Conservation (phyloP, 2,797 vertebrate genomes). For the Notolepis coatsorum region DNA sequence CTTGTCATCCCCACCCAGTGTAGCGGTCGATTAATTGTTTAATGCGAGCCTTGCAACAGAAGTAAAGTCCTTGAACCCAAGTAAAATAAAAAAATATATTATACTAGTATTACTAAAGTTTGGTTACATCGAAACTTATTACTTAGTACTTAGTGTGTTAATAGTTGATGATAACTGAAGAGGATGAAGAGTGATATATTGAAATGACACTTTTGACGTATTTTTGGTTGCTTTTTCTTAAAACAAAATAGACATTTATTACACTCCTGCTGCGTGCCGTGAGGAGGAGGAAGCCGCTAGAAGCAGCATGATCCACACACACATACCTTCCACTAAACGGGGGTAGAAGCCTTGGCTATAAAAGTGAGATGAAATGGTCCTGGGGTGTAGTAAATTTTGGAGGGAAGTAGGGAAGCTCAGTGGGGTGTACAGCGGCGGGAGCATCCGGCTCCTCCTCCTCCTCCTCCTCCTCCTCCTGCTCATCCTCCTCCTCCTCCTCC, state of each 20-base stretch:
- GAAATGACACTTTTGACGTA: constrained; percentile 18
- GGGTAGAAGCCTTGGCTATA: constrained; percentile 5
- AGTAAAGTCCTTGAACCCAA: too few species aligned
- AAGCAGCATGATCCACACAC: too few species aligned
- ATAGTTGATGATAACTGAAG: too few species aligned
- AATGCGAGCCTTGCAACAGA: background rate
- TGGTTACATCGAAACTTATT: too few species aligned
- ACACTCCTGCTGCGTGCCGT: too few species aligned
- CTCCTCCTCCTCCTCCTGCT: background rate
- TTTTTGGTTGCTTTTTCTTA: constrained; percentile 1
- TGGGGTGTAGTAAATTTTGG: constrained; percentile 35
- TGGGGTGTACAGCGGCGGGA: background rate
- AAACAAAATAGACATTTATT: too few species aligned
- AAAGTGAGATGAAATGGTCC: constrained; percentile 28
- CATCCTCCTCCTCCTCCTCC: background rate
- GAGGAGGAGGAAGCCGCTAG: too few species aligned
- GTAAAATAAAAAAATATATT: too few species aligned
- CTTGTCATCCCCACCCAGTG: constrained; percentile 22
- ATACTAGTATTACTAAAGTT: too few species aligned
- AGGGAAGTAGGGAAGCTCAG: constrained; percentile 33
- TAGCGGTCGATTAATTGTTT: constrained; percentile 5
- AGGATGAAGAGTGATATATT: background rate
- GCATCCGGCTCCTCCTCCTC: constrained; percentile 13
- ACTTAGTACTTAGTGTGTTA: too few species aligned
- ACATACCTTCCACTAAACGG: too few species aligned